Percentiles rank a stretch among this genome's conserved stretches.
Conservation (phyloP, 2,797 vertebrate species). For the Xenopus petersii region DNA sequence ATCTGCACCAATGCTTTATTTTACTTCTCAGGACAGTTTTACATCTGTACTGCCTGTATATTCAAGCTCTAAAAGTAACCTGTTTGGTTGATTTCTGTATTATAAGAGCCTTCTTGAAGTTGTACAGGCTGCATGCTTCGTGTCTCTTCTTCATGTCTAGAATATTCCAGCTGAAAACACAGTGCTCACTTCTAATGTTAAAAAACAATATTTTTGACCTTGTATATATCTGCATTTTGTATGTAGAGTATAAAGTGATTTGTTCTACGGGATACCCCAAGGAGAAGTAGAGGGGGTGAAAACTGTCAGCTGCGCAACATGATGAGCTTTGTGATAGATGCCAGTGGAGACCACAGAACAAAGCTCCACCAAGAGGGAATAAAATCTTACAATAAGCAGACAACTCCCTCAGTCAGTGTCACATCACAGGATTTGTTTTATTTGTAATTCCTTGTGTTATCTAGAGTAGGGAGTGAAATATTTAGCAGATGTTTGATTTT, state of each 20-base stretch:
- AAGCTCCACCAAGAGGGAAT: conserved; percentile 36
- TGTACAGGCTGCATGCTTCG: not conserved
- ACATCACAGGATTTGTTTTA: conserved; percentile 28
- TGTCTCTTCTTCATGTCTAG: not conserved
- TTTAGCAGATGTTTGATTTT: not conserved
- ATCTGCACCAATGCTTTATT: no score
- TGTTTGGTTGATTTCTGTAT: no score
- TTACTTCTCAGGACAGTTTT: no score
- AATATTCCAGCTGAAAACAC: not conserved
- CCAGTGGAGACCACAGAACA: conserved; percentile 27
- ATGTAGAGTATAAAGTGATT: conserved; percentile 20
- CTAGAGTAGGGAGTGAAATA: not conserved
- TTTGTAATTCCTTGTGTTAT: conserved; percentile 28
- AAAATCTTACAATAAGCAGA: conserved; percentile 27
- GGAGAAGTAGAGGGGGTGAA: conserved; percentile 17
- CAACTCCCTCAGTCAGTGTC: conserved; percentile 30
- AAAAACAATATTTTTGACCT: conserved; percentile 6
- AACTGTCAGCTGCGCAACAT: conserved; percentile 18
- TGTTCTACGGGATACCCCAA: conserved; percentile 14
- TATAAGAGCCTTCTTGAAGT: no score
- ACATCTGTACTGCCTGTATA: no score
- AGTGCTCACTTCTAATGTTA: conserved; percentile 5
- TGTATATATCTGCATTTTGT: not conserved
- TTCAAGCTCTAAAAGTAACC: no score
- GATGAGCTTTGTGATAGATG: conserved; percentile 19